Evolutionary conservation across 2,888 invertebrate genomes (phyloP), one percentile per base, ranked within the genome.

Genomic region (Nomada ruficornis): DNA sequence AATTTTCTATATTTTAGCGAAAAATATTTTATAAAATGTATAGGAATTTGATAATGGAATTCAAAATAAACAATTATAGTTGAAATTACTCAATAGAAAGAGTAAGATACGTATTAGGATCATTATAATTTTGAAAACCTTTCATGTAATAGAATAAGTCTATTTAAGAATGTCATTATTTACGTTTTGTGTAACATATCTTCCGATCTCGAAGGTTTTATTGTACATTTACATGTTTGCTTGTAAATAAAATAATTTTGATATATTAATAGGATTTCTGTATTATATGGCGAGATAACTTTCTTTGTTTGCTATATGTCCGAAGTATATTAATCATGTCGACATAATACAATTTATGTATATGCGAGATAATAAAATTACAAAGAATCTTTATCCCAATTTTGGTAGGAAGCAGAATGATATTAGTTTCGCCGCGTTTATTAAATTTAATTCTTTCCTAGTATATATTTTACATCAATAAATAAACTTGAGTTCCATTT

Each of bases 11-110:
- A 63, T 36, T 67, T 2, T 13, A 62, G 9, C 64, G n/a, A 59
- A 65, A 59, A 54, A 11, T 77, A 65, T 72, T 72, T 73, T 75
- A 26, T 65, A 57, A 63, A 13, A 1, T 62, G 62, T 75, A 42
- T 42, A 55, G 36, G n/a, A 74, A 62, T 67, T 74, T 77, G 23
- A 47, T 42, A 29, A 69, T 69, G n/a, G 18, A 29, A 57, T 50
- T 3, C 11, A 52, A 18, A 36, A 47, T 13, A 47, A 36, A 55
- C 23, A 72, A 42, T 18, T 36, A 18, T 23, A 47, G 11, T 42
- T 55, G 13, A n/a, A 36, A 26, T 23, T 63, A 47, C 62, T 47
- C 1, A 75, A 75, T n/a, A 7, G 52, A 13, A 47, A 64, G 55
- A 64, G 5, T 47, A 13, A 15, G 26, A 65, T 1, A 20, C 47